Conservation (phyloP, 2,113 vertebrate genomes). For the Cololabis saira region DNA sequence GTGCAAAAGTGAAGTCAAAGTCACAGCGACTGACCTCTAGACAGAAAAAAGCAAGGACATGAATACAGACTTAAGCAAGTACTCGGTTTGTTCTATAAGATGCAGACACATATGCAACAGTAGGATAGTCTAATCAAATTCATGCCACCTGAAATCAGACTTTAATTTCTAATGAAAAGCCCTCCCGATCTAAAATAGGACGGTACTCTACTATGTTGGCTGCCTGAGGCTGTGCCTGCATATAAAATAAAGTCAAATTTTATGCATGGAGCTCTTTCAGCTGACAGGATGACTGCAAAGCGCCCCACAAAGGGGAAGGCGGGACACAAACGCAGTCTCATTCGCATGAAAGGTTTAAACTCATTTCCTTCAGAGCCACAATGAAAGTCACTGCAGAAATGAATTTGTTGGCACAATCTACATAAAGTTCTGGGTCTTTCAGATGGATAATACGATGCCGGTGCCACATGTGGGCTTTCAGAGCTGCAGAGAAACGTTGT, state of each 20-base stretch:
- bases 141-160: not conserved
- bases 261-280: slow-evolving; percentile 22
- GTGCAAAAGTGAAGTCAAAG: not conserved
- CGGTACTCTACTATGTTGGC: not conserved
- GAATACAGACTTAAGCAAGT: slow-evolving; percentile 10
- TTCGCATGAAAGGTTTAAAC: not conserved
- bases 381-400: not conserved
- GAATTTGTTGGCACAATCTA: no score
- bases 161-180: not conserved
- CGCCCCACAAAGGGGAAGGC: slow-evolving; percentile 23
- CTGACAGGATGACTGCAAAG: slow-evolving; percentile 20
- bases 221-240: not conserved
- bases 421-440: not conserved
- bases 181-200: not conserved
- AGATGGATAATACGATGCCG: slow-evolving; percentile 6
- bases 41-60: slow-evolving; percentile 2
- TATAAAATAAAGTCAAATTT: slow-evolving; percentile 28
- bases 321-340: slow-evolving; percentile 4
- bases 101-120: not conserved
- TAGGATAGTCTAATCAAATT: slow-evolving; percentile 1
- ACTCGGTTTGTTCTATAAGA: not conserved
- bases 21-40: not conserved
- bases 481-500: not conserved
- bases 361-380: slow-evolving; percentile 8
- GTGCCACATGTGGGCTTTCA: not conserved